Base-by-base conservation (phyloP, 2,113 vertebrate genomes). In the Bos indicus region DNA sequence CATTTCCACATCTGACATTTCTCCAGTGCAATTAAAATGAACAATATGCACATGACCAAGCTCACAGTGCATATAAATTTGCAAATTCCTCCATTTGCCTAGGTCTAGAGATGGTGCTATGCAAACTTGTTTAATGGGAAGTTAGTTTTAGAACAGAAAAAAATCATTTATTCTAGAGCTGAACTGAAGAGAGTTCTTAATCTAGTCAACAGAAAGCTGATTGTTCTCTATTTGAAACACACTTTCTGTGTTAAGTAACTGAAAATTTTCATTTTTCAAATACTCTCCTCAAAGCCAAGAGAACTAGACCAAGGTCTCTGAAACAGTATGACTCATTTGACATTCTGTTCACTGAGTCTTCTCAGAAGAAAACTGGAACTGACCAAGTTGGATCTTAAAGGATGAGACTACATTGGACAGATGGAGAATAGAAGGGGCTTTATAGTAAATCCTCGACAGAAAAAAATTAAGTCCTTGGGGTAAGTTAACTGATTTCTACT, bases 401-500 rank as follows among this genome's bases (percentile, higher is more conserved):
- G 33, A 89, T 7, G 17, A 82, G 17, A 83, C 30, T 23, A 30
- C 59, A 52, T 4, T 83, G n/a, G 81, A 28, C 17, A 78, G 51
- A 60, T 28, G 25, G 54, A 64, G 43, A 92, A 13, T 30, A 77
- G 14, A 48, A 1, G 9, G 5, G 13, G 30, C 17, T 95, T 90
- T 88, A 74, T 2, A 64, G 5, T 56, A 80, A 95, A 89, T 33
- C 16, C 43, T 28, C 30, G 16, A 91, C 12, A 94, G 74, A 48
- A 92, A 92, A 83, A 78, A 57, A 2, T 77, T 52, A 94, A 97
- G 88, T 36, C 26, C 67, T 90, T 59, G 30, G 52, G n/a, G 54
- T 19, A 97, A 92, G 51, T 78, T 64, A 89, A 91, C 48, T 77
- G 74, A 81, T 64, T 96, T 96, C 93, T 95, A 54, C 59, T 78